A percentile compares a stretch with the other conserved stretches of the same genome.
Evolutionary conservation across 2,797 vertebrate genomes (phyloP).

Genomic region (Poecilia gillii): DNA sequence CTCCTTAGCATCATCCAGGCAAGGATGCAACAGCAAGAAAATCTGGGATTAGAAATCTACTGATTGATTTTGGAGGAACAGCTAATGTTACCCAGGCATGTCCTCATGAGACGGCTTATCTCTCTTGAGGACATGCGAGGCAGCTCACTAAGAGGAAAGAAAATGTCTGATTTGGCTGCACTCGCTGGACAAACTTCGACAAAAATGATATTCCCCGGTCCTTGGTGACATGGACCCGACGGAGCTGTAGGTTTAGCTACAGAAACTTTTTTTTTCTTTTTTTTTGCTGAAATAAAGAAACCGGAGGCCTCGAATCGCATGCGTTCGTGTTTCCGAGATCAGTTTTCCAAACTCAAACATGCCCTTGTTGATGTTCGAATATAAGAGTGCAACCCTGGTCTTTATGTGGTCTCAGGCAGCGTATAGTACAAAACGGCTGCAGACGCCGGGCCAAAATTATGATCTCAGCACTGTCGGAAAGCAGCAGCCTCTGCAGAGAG

Average conservation of each 20-base stretch:
- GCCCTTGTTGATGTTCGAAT: constrained; percentile 47
- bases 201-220: constrained; percentile 38
- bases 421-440: constrained; percentile 61
- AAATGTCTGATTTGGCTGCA: constrained; percentile 55
- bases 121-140: constrained; percentile 42
- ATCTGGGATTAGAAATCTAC: constrained; percentile 49
- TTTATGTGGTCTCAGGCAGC: constrained; percentile 51
- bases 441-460: constrained; percentile 76
- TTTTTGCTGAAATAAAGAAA: constrained; percentile 28
- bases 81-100: constrained; percentile 38
- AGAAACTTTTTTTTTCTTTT: too few relatives aligned
- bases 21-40: constrained; percentile 22
- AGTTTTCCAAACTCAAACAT: constrained; percentile 63
- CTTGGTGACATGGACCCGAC: constrained; percentile 31
- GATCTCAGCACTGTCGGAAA: constrained; percentile 75
- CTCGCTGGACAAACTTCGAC: constrained; percentile 39
- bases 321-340: constrained; percentile 52
- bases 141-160: constrained; percentile 52
- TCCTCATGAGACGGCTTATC: constrained; percentile 51
- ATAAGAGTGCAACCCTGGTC: constrained; percentile 37
- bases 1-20: constrained; percentile 45
- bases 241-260: too few relatives aligned
- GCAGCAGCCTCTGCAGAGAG: constrained; percentile 47
- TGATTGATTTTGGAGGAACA: constrained; percentile 23
- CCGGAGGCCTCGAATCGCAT: constrained; percentile 15